Evolutionary conservation across 2,888 invertebrate species (phyloP), one percentile per base, ranked within the genome.

Genomic region (Drosophila anomalata): DNA sequence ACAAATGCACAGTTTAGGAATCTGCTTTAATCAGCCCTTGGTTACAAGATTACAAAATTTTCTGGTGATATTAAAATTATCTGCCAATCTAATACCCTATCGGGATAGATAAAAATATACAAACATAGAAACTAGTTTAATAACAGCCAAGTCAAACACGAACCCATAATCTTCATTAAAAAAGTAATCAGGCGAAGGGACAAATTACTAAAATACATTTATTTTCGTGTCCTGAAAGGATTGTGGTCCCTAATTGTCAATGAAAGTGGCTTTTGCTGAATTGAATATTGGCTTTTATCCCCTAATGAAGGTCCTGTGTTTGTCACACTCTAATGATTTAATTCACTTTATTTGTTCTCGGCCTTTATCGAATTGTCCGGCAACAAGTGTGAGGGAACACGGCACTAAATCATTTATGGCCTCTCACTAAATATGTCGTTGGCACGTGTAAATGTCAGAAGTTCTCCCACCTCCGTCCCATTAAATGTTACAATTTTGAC

Each of bases 401-500:
- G 14, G 3, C 62, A 52, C 39, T 53, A 65, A 65, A 65, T 65
- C 65, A 53, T 62, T 62, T 62, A 62, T 22, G 63, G 8, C 3
- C 20, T 42, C n/a, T n/a, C 44, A 33, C 57, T 48, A 41, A 61
- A 61, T 57, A 48, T 50, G 50, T 42, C 46, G 29, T 29, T 57
- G 68, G 42, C 69, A 55, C 69, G 60, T 60, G 69, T 69, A 60
- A 70, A 47, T 60, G 60, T 60, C 69, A 60, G 42, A 29, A 36
- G 41, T 51, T 55, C 69, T 36, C 47, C 33, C 69, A 56, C 56
- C 67, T 26, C 36, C 9, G 12, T 17, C 8, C 44, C 51, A 41
- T 54, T 46, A 48, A 66, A 58, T 60, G 67, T 54, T 70, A 74
- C 71, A 46, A 44, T 67, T 75, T 76, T 68, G 47, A 67, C 57